Evolutionary conservation across 2,888 invertebrate species (phyloP), one percentile per base, ranked within the genome.

Genomic region (Barypeithes pellucidus): DNA sequence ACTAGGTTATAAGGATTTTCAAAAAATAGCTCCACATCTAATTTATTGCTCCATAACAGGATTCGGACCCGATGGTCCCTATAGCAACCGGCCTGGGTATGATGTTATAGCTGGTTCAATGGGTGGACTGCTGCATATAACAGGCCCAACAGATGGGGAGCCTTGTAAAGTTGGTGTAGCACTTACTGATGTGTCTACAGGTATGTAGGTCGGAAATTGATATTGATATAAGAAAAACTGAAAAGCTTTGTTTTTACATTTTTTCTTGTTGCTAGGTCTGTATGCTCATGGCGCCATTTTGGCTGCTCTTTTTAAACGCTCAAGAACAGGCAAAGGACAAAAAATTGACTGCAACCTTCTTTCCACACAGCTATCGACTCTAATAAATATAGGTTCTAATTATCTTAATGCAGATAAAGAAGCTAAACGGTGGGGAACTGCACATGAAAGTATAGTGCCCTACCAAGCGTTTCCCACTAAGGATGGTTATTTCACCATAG

Each of bases 11-110:
- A 88, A 93, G 11, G 88, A 91, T 41, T 82, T 98, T 33, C 90
- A 89, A 59, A 81, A 86, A 60, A 80, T 93, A 2, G 93, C 95
- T 50, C 95, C 97, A 0, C 89, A 89, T 66, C 88, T 99, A 16
- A 91, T 99, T 75, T 99, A 98, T 84, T 97, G 97, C 86, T 96
- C 98, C 0, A 89, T 99, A 62, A 96, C 96, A 62, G 98, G 98
- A 0, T 99, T 95, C 85, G 99, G 99, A 0, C 88, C 91, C 0
- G 88, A 89, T 24, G 98, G 99, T 0, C 97, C 97, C 0, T 98
- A 97, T 86, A 88, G 90, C 2, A 89, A 90, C 20, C 91, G 93
- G 79, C 95, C 97, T n/a, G 99, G 99, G 78, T 98, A 97, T 86
- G 99, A 99, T 87, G 96, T 97, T 0, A 95, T 99, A 78, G 97